Evolutionary conservation across 2,797 vertebrate genomes (phyloP).

Genomic region (Sylvia borin): DNA sequence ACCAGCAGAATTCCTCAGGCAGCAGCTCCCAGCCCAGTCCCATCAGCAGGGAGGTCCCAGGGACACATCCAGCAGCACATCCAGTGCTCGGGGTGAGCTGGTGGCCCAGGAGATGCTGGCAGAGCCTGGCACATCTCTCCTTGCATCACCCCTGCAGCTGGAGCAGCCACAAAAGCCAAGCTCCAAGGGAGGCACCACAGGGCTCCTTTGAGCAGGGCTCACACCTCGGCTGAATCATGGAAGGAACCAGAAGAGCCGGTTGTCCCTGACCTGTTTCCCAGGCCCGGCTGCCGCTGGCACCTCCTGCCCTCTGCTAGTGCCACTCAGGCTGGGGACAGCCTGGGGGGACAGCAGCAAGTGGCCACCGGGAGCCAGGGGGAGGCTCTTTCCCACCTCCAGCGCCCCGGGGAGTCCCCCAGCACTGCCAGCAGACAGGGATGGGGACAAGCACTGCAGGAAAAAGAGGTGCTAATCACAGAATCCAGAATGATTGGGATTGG

Average conservation of each 20-base stretch:
- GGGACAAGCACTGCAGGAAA: not conserved
- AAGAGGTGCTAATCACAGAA: not conserved
- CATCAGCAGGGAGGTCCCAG: not conserved
- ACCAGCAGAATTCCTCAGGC: not conserved
- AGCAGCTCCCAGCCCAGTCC: not conserved
- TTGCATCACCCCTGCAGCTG: not conserved
- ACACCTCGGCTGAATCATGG: slow-evolving; percentile 56
- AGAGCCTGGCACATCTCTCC: not conserved
- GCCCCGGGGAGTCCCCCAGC: not conserved
- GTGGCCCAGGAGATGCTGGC: not conserved
- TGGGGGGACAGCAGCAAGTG: not conserved
- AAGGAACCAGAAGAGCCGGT: slow-evolving; percentile 51
- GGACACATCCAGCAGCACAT: not conserved
- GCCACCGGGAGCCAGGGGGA: not conserved
- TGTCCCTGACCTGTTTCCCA: slow-evolving; percentile 60
- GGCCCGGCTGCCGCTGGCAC: not conserved
- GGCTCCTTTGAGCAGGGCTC: slow-evolving; percentile 18
- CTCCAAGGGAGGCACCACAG: not conserved
- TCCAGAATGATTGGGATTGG: not conserved
- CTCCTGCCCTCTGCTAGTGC: not conserved
- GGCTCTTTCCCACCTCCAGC: not conserved
- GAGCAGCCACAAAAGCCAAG: not conserved
- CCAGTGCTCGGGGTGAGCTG: not conserved
- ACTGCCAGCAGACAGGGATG: not conserved
- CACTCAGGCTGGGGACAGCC: not conserved